Conservation (phyloP, 2,113 vertebrate genomes). For the Smithornis capensis region DNA sequence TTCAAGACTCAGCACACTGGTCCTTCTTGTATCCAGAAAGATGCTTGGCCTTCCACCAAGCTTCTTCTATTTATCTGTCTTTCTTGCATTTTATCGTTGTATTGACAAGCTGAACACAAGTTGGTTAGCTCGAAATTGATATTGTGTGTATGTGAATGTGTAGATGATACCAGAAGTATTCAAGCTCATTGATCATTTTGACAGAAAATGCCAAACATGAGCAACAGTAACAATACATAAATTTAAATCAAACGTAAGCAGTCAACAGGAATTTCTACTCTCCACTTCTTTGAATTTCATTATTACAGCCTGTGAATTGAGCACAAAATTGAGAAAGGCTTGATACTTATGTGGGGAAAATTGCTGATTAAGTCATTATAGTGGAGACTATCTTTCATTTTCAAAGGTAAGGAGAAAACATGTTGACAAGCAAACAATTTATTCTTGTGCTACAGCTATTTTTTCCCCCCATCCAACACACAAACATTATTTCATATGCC, state of each 20-base stretch:
- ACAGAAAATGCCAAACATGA: not conserved
- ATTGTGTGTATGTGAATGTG: not conserved
- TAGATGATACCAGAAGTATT: not conserved
- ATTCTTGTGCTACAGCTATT: not conserved
- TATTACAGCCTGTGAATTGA: not conserved
- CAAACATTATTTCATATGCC: not conserved
- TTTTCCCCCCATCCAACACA: rapidly evolving
- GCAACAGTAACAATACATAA: not conserved
- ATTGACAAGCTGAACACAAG: not conserved
- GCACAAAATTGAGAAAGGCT: not conserved
- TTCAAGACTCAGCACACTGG: not conserved
- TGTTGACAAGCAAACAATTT: not conserved
- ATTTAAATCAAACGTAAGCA: not conserved
- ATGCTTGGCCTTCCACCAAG: not conserved
- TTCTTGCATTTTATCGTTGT: not conserved
- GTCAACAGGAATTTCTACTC: not conserved
- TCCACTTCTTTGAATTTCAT: not conserved
- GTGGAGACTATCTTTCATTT: not conserved
- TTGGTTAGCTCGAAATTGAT: not conserved
- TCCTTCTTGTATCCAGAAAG: not conserved
- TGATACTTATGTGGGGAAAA: not conserved
- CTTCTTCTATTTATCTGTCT: not conserved
- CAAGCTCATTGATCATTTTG: not conserved
- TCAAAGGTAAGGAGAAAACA: not conserved
- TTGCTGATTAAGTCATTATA: not conserved